Base-by-base conservation (phyloP, 2,797 vertebrate species). In the Pangasius mekongensis region DNA sequence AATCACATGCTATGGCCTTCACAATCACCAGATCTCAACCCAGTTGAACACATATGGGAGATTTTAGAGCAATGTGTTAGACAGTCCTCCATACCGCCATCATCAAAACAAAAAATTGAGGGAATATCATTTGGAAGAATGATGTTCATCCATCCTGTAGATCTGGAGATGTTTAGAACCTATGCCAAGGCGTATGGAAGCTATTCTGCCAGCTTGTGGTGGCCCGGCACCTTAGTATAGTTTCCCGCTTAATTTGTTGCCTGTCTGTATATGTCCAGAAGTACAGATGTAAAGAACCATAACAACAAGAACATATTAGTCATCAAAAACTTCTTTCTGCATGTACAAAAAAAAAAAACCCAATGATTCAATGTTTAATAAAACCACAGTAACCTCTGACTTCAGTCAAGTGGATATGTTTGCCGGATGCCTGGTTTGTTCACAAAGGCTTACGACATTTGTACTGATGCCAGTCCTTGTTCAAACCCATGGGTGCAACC, bases 341-440 rank as follows among this genome's bases (percentile, higher is more conserved):
- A 33, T 24, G 47, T 14, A 64, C 56, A 67, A 66, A 60, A 80
- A 47, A 39, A 39, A 36, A 36, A 36, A 0, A 7, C 7, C 85
- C 77, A 87, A 43, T 85, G 80, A 87, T 52, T 83, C 54, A 30
- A 33, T 89, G 7, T 73, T 87, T 58, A 80, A 62, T 87, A 73
- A 86, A 84, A 24, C 6, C 78, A 43, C 81, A 64, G 7, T 73
- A 86, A 71, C 39, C 49, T n/a, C 9, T n/a, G 77, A 86, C 82
- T 71, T 85, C 14, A 87, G 58, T 36, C 33, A 73, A 83, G 24
- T 80, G 74, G 5, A 66, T 88, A 87, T 87, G 90, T 88, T 71
- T n/a, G 24, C 36, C 39, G 16, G 81, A 83, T 43, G 54, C 39
- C 43, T 66, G 47, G n/a, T 27, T 62, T 67, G 24, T 84, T 86